Evolutionary conservation across 2,113 vertebrate genomes (phyloP).

Genomic region (Mungos mungo): DNA sequence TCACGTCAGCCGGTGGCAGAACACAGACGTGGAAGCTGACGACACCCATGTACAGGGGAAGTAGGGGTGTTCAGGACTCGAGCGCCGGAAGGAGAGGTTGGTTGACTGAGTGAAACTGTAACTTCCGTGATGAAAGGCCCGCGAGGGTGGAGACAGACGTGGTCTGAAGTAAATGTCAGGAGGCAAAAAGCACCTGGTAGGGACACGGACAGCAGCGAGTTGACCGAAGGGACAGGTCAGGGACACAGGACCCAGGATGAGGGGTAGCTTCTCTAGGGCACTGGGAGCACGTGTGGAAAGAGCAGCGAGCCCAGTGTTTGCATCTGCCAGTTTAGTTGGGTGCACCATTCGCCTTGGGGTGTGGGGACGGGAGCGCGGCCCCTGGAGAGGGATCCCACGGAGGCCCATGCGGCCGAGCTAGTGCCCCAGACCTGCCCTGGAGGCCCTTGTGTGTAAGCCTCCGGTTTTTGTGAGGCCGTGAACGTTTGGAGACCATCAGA

Average conservation of each 20-base stretch:
- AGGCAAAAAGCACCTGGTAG: neutral
- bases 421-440: neutral
- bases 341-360: neutral
- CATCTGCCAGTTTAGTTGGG: neutral
- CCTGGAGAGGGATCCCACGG: rapidly evolving
- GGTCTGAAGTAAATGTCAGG: neutral
- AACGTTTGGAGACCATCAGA: neutral
- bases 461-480: neutral
- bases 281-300: neutral
- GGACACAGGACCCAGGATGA: no score
- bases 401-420: neutral
- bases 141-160: neutral
- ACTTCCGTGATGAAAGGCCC: neutral
- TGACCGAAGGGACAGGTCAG: neutral
- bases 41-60: rapidly evolving
- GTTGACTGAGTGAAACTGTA: neutral
- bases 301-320: neutral
- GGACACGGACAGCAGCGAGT: neutral
- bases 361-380: neutral
- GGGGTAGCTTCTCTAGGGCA: no score
- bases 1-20: neutral
- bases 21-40: neutral
- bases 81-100: neutral
- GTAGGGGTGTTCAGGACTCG: neutral
- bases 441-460: neutral